Conservation (phyloP, 2,113 vertebrate genomes). For the Myanophis thanlyinensis region DNA sequence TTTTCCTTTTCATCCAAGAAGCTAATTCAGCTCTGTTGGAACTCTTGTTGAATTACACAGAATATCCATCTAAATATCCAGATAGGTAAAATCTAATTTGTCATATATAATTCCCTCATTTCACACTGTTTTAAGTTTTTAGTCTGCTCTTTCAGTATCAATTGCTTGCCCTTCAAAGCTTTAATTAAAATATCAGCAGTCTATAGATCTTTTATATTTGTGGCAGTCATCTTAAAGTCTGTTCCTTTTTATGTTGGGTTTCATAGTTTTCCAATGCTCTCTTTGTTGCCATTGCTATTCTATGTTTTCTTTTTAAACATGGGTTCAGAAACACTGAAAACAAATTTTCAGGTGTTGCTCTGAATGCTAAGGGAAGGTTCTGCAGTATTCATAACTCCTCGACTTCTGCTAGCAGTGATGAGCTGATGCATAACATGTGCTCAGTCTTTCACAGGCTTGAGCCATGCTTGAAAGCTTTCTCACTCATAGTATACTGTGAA, state of each 20-base stretch:
- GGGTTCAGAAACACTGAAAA: background rate
- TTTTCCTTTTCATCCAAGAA: too few species aligned
- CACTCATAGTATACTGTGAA: background rate
- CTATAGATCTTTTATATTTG: background rate
- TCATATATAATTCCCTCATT: background rate
- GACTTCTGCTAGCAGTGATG: background rate
- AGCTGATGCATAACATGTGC: background rate
- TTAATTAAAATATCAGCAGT: background rate
- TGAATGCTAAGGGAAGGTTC: background rate
- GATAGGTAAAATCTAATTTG: background rate
- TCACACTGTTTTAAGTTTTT: background rate
- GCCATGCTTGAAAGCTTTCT: background rate
- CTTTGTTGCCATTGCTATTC: background rate
- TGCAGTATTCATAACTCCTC: background rate
- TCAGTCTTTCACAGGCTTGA: background rate
- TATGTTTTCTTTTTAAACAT: background rate
- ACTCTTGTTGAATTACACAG: background rate
- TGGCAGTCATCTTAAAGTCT: background rate
- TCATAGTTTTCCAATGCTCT: background rate
- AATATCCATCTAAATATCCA: background rate
- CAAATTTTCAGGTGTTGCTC: too few species aligned
- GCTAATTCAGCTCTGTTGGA: background rate
- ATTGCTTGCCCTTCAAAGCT: background rate
- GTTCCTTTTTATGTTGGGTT: background rate
- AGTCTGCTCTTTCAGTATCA: background rate